Conservation (phyloP, 2,113 vertebrate genomes). For the Saguinus imperator region DNA sequence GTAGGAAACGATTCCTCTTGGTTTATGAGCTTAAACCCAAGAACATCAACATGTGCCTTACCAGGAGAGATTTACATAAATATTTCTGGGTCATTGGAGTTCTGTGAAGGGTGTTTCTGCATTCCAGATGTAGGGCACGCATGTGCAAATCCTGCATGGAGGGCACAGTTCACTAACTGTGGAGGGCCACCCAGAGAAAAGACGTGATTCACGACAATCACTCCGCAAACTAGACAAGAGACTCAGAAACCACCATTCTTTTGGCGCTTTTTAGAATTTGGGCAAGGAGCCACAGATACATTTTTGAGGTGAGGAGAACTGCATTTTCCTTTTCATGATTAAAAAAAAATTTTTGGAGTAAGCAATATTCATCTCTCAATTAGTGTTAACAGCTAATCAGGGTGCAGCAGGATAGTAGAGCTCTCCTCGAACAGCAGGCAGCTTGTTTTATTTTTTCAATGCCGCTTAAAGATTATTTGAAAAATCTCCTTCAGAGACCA, state of each 20-base stretch:
- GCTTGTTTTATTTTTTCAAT: slow-evolving; percentile 72
- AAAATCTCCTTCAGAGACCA: slow-evolving; percentile 75
- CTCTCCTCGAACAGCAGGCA: slow-evolving; percentile 61
- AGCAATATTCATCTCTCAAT: slow-evolving; percentile 68
- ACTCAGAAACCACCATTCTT: neutral
- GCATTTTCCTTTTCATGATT: slow-evolving; percentile 27
- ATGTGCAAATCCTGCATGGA: neutral
- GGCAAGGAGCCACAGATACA: slow-evolving; percentile 28
- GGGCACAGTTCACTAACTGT: slow-evolving; percentile 10
- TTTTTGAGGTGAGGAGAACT: slow-evolving; percentile 45
- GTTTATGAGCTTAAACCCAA: slow-evolving; percentile 60
- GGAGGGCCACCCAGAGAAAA: slow-evolving; percentile 8
- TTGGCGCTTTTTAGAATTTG: neutral
- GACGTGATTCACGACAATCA: slow-evolving; percentile 44
- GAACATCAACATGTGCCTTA: slow-evolving; percentile 31
- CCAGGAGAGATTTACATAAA: slow-evolving; percentile 50
- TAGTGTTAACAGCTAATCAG: slow-evolving; percentile 75
- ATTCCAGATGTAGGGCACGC: slow-evolving; percentile 41
- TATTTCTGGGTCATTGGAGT: slow-evolving; percentile 36
- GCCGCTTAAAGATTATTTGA: slow-evolving; percentile 75
- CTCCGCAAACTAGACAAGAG: slow-evolving; percentile 40
- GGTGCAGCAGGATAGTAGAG: slow-evolving; percentile 25
- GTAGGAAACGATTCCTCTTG: slow-evolving; percentile 32
- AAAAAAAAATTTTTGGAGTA: slow-evolving; percentile 55
- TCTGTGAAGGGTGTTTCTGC: slow-evolving; percentile 1